Evolutionary conservation across 2,888 invertebrate species (phyloP), one percentile per base, ranked within the genome.

Genomic region (Anaspis maculata): DNA sequence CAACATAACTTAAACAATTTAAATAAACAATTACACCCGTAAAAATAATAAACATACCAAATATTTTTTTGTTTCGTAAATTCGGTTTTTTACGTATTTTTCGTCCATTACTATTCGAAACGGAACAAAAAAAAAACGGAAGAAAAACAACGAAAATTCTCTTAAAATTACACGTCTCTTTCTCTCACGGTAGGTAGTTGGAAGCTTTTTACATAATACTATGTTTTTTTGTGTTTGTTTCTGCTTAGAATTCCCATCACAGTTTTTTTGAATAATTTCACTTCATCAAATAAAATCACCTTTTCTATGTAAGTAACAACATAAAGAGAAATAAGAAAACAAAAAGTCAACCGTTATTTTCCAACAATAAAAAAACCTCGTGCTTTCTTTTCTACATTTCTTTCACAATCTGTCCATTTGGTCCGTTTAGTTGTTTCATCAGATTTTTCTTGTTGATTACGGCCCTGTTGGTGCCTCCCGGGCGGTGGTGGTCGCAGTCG

Each of bases 21-120:
- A 55, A 56, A 5, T 6, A 19, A 19, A 19, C 5, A 19, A 58
- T 44, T 59, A 62, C 60, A 62, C 62, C 64, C 62, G 61, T 64
- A 59, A 54, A 44, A 40, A 32, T 26, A 41, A 41, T 34, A 56
- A 56, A 59, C 54, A 57, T 54, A 54, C 51, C 54, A 55, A 53
- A 51, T 41, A 49, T 42, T 42, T 48, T 44, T 3, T 27, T 24
- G 10, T 34, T 30, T 42, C 39, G 49, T 46, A 53, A 54, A 54
- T 54, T 54, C 54, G 54, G 54, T 51, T 52, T 53, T 26, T 28
- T 9, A 7, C 9, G 37, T 47, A 42, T 42, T 27, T 25, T 25
- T 24, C 10, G 10, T 34, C 25, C 16, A 30, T 34, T n/a, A 30
- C 14, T 41, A 41, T 41, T 41, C 41, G 41, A 41, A 38, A 22